Evolutionary conservation across 2,888 invertebrate species (phyloP).

Genomic region (Tenodera sinensis): DNA sequence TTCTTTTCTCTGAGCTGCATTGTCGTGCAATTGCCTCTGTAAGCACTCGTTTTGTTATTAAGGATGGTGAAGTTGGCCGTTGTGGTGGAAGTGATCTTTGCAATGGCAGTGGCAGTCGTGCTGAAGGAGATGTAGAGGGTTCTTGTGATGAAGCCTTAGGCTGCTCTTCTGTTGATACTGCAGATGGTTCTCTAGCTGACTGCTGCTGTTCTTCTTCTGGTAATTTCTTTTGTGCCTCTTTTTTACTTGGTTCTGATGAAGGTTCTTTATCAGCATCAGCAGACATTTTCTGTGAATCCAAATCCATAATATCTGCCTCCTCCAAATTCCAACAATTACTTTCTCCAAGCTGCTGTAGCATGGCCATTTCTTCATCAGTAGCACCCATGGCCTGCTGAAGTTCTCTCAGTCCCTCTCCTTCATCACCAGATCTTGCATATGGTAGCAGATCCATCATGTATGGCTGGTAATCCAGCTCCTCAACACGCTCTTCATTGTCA

Average conservation of each 20-base stretch:
- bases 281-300: constrained; percentile 24
- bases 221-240: not conserved
- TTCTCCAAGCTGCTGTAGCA: constrained; percentile 39
- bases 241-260: not conserved
- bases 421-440: not conserved
- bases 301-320: constrained; percentile 30
- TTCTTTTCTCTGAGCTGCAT: not conserved
- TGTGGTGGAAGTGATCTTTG: too few relatives aligned
- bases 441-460: not conserved
- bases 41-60: not conserved
- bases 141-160: not conserved
- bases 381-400: constrained; percentile 40
- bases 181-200: not conserved
- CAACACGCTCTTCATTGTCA: not conserved
- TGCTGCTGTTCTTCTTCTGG: not conserved
- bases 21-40: not conserved
- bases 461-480: not conserved
- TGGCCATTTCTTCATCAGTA: constrained; percentile 41
- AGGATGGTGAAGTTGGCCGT: not conserved
- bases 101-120: too few relatives aligned
- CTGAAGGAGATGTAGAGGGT: not conserved
- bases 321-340: constrained; percentile 29
- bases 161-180: not conserved
- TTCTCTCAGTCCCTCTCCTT: constrained; percentile 8
- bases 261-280: not conserved